Conservation (phyloP, 2,888 invertebrate species). For the Drosophila acutilabella region DNA sequence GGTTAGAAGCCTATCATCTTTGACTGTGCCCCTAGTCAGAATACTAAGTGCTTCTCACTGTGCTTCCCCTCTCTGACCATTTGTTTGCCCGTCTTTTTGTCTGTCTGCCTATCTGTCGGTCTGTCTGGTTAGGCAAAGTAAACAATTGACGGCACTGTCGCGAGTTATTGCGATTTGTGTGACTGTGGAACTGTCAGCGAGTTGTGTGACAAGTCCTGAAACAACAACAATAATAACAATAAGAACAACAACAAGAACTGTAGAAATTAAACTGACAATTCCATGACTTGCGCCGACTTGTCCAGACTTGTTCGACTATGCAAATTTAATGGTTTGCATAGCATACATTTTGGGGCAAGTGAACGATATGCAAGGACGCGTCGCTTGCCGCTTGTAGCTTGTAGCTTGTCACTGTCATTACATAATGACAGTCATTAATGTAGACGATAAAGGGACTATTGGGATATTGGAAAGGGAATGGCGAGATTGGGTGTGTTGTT, state of each 20-base stretch:
- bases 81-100: neutral
- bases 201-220: conserved; percentile 64
- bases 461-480: neutral
- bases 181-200: conserved; percentile 71
- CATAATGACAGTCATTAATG: conserved; percentile 76
- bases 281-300: conserved; percentile 50
- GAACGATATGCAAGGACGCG: conserved; percentile 33
- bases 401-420: conserved; percentile 64
- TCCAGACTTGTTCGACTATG: conserved; percentile 55
- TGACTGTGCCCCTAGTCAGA: conserved; percentile 6
- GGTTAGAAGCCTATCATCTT: conserved; percentile 64
- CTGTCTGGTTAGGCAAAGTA: conserved; percentile 55
- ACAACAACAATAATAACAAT: conserved; percentile 4
- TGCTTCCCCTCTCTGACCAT: neutral
- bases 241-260: conserved; percentile 18
- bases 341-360: conserved; percentile 38
- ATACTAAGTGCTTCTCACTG: neutral
- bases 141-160: conserved; percentile 72
- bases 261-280: conserved; percentile 50
- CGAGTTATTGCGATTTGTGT: conserved; percentile 57
- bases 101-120: conserved; percentile 6
- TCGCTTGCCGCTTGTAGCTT: conserved; percentile 45
- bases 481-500: neutral
- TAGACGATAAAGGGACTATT: conserved; percentile 36
- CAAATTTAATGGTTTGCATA: conserved; percentile 64